Conservation (phyloP, 2,888 invertebrate genomes). For the Zygaena filipendulae region DNA sequence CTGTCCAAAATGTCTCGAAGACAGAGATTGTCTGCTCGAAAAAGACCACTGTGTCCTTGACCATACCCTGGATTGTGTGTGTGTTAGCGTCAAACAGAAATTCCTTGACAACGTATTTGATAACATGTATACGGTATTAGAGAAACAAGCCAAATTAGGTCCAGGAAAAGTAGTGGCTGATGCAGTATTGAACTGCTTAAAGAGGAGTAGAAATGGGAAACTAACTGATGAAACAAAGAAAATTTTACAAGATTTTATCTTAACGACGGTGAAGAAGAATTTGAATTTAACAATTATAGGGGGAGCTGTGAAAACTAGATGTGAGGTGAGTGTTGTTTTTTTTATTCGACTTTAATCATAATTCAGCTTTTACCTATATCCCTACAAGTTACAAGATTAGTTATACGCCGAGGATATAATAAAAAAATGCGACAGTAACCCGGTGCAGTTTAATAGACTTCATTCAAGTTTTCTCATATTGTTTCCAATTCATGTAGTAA, state of each 20-base stretch:
- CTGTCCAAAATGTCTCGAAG: constrained; percentile 39
- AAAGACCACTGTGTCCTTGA: constrained; percentile 31
- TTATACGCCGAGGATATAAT: too few relatives aligned
- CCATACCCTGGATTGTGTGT: constrained; percentile 37
- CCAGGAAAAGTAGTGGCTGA: constrained; percentile 42
- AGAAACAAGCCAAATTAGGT: constrained; percentile 29
- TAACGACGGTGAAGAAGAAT: constrained; percentile 42
- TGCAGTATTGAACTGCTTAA: constrained; percentile 32
- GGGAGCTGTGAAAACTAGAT: constrained; percentile 56
- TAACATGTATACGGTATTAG: constrained; percentile 50
- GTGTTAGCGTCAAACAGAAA: constrained; percentile 38
- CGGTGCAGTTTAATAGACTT: too few relatives aligned
- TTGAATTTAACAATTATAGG: constrained; percentile 52
- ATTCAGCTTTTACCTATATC: background rate
- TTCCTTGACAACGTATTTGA: constrained; percentile 55
- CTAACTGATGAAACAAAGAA: constrained; percentile 33
- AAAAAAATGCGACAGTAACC: too few relatives aligned
- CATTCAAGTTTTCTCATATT: too few relatives aligned
- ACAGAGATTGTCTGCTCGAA: constrained; percentile 31
- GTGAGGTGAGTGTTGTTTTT: constrained; percentile 42
- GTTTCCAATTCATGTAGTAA: too few relatives aligned
- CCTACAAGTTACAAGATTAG: too few relatives aligned
- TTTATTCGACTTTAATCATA: constrained; percentile 1
- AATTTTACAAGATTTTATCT: constrained; percentile 41
- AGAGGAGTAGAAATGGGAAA: constrained; percentile 46